Base-by-base conservation (phyloP, 2,113 vertebrate genomes). In the Dendrocopos noguchii region DNA sequence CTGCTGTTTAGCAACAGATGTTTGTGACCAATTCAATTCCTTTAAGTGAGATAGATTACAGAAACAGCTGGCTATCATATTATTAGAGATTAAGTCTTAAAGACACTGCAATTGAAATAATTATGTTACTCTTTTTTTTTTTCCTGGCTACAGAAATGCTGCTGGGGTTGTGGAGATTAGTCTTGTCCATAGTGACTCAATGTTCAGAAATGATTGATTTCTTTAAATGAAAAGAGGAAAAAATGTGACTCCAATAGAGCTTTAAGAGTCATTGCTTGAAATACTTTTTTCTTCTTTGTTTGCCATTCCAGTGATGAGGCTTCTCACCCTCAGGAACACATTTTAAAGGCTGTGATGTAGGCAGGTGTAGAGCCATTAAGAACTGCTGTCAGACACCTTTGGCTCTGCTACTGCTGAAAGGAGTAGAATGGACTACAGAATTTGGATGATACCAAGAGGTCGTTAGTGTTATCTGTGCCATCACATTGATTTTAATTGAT, bases 41-140 rank as follows among this genome's bases (percentile, higher is more conserved):
- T 95, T 95, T 91, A 94, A 96, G 91, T 91, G 96, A 92, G 82
- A 94, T 79, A 94, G 87, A 96, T 86, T 90, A 50, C 55, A 79
- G 71, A 91, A 95, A 86, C 94, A 96, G 82, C 96, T 96, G 94
- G 80, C 94, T 94, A 88, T 91, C 76, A 60, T 73, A 68, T 96
- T 95, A 95, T 93, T 95, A 96, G 87, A 90, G 87, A 95, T 95
- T 93, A 95, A 83, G 66, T 95, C 82, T 93, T 96, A 93, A 95
- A 95, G 85, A 86, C 67, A 72, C 57, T 86, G 82, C 93, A 95
- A 96, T 96, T 96, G 90, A 94, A 95, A 91, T 96, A 95, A 96
- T 95, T 91, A 87, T 46, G 52, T 83, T 89, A 57, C 42, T 92
- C 44, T 63, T 75, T 25, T 63, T 19, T 8, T 68, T 90, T 84